Conservation (phyloP, 2,797 vertebrate genomes). For the Poliocrania exsul region DNA sequence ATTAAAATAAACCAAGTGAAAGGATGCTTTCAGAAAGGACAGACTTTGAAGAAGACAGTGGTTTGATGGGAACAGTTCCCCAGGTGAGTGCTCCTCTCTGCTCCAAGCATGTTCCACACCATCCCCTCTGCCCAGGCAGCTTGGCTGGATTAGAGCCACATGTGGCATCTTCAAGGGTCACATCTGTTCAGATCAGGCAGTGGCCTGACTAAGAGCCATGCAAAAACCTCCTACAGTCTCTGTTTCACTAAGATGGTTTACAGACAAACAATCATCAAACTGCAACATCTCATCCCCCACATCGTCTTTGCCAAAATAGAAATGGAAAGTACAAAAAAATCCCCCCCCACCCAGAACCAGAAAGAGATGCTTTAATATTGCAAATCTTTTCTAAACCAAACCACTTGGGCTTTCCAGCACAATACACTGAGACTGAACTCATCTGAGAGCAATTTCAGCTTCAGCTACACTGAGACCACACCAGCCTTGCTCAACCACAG, state of each 20-base stretch:
- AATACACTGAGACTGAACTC: not conserved
- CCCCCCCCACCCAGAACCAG: not conserved
- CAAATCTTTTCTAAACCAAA: not conserved
- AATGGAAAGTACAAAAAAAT: slow-evolving; percentile 26
- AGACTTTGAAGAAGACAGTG: not conserved
- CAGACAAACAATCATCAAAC: slow-evolving; percentile 39
- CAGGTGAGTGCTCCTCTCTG: not conserved
- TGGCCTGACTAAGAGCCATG: slow-evolving; percentile 16
- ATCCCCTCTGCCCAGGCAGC: not conserved
- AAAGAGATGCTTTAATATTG: not conserved
- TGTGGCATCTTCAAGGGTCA: not conserved
- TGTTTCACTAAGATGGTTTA: slow-evolving; percentile 3
- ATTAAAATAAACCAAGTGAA: not conserved
- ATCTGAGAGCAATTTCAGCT: not conserved
- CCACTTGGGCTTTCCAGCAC: not conserved
- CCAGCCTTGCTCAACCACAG: not conserved
- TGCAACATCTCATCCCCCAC: not conserved
- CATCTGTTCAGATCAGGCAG: not conserved
- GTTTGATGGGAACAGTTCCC: not conserved
- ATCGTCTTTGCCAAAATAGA: not conserved
- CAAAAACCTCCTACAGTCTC: slow-evolving; percentile 38
- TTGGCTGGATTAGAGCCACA: not conserved
- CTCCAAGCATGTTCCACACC: not conserved
- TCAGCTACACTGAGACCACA: not conserved
- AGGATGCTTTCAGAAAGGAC: not conserved